Evolutionary conservation across 2,113 vertebrate genomes (phyloP), one percentile per base, ranked within the genome.

Genomic region (Heliornis fulica): DNA sequence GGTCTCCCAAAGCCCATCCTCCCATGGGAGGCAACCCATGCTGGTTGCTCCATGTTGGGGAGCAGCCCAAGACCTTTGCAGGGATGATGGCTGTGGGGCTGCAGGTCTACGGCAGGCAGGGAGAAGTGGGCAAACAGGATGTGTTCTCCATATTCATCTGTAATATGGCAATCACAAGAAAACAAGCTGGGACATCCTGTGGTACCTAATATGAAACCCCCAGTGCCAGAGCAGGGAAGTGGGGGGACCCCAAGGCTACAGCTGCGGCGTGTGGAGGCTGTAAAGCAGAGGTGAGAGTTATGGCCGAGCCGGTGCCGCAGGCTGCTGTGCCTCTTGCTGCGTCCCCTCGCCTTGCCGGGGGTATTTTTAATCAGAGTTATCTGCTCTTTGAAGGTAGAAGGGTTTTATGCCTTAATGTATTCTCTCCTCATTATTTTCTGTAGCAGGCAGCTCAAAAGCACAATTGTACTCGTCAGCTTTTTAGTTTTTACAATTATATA

Each of bases 341-440:
- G 25, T 57, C 43, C 80, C 63, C 57, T 89, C 0, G 48, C 68
- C 89, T 94, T 87, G 83, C 83, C 1, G 0, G 48, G 68, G 57
- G 64, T 82, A 92, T 36, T 95, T 94, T 92, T 94, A 95, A 95
- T 94, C 93, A 89, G 69, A 89, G 57, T 78, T 78, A 15, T 75
- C 72, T 94, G 83, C 89, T 94, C 94, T 95, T 96, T 95, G 93
- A 95, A 95, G 89, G 91, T 43, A 91, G 81, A 94, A 92, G 74
- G 40, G 32, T 41, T 94, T 76, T 82, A 93, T 83, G 89, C 80
- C 89, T 92, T 93, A 94, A 89, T 91, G 91, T 91, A 92, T 93
- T 94, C 94, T 85, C 65, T 92, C 86, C 91, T 96, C 94, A 91
- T 97, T 95, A 95, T 96, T 96, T 97, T 86, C 93, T 94, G 74